Evolutionary conservation across 2,113 vertebrate genomes (phyloP).

Genomic region (Myrmecobius fasciatus): DNA sequence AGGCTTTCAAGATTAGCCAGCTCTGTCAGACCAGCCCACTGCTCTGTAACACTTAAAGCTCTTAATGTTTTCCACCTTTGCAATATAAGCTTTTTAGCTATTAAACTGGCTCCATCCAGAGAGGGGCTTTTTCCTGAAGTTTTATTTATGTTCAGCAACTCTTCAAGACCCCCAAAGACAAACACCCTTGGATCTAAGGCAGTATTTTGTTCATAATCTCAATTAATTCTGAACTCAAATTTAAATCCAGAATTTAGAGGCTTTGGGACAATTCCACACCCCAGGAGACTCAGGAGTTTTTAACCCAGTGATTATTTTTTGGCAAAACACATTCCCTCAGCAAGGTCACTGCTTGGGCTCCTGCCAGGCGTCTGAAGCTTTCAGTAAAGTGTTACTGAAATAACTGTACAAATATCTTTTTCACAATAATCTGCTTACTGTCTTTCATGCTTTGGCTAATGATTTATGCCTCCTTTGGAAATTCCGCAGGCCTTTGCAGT

Average conservation of each 20-base stretch:
- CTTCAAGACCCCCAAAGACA: not conserved
- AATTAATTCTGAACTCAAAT: not conserved
- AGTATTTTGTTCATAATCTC: not conserved
- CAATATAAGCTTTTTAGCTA: accelerated
- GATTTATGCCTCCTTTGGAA: slow-evolving; percentile 78
- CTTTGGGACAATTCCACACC: accelerated
- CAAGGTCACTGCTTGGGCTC: slow-evolving; percentile 55
- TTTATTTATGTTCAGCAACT: not conserved
- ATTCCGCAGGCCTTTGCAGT: slow-evolving; percentile 61
- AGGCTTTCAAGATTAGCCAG: not conserved
- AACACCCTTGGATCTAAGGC: not conserved
- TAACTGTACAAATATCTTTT: slow-evolving; percentile 64
- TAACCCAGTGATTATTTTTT: slow-evolving; percentile 64
- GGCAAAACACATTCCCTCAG: slow-evolving; percentile 54
- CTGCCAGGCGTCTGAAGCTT: slow-evolving; percentile 66
- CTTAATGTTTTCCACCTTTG: not conserved
- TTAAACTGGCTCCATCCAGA: accelerated
- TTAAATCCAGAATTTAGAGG: accelerated
- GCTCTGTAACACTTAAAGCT: no score
- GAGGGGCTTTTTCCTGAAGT: accelerated
- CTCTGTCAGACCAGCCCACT: not conserved
- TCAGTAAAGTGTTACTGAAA: slow-evolving; percentile 68
- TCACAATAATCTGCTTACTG: slow-evolving; percentile 75
- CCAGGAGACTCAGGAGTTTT: slow-evolving; percentile 15
- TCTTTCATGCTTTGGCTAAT: slow-evolving; percentile 74